A percentile compares a stretch with the other conserved stretches of the same genome.
These are phyloP conservation scores for Laupala kohalensis DNA, from an alignment of 1,140 invertebrate species.

Conservation along the genomic window DNA sequence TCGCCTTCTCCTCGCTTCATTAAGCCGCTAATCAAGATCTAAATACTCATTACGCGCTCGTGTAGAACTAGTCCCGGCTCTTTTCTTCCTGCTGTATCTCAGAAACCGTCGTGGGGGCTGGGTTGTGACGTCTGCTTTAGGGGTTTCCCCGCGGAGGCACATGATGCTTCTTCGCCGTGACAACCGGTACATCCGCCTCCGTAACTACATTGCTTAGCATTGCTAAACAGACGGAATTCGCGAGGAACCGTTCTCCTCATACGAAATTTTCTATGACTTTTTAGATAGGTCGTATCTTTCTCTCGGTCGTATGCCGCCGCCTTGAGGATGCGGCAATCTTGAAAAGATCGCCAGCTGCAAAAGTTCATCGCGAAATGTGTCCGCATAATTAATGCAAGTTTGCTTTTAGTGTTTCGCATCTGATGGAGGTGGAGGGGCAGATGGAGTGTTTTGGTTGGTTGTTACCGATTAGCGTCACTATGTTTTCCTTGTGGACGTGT, in stretches of 20 bases:
- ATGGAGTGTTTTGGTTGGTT: background rate
- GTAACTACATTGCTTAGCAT: background rate
- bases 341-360: background rate
- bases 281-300: background rate
- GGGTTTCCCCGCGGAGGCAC: too few species aligned
- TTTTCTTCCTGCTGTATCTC: background rate
- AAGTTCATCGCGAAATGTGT: background rate
- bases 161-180: too few species aligned
- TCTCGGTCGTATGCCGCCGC: too few species aligned
- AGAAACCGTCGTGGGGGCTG: too few species aligned
- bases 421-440: background rate
- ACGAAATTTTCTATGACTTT: background rate
- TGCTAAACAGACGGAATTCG: background rate
- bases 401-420: background rate
- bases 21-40: background rate
- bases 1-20: background rate
- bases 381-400: background rate
- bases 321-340: background rate
- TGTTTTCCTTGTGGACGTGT: background rate
- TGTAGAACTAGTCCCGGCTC: background rate
- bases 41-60: background rate
- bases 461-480: background rate
- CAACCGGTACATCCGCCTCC: too few species aligned
- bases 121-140: too few species aligned
- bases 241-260: background rate